Base-by-base conservation (phyloP, 2,797 vertebrate species). In the Mormyrus hasselquistii region DNA sequence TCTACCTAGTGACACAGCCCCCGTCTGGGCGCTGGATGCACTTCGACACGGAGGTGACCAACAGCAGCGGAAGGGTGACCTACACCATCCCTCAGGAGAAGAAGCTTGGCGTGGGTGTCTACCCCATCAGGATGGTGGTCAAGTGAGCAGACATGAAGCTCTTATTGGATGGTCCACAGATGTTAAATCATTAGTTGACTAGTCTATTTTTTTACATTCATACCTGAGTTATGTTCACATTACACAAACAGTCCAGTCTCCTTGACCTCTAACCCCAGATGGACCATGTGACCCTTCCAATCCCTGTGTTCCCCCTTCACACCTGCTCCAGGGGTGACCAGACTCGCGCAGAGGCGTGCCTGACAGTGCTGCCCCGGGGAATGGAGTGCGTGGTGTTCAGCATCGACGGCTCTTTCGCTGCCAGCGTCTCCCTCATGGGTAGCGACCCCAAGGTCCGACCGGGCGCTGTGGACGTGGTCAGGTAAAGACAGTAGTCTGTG, bases 371-470 rank as follows among this genome's bases (percentile, higher is more conserved):
- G 69, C 98, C 98, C 0, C 96, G 94, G 88, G 97, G 96, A 90
- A 98, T 98, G 0, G 98, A 99, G 95, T 98, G 98, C 0, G 98
- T 99, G 5, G 98, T 99, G 88, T 99, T 99, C 95, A 99, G 98
- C 90, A 99, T 99, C 0, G 98, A 99, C 0, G 98, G 98, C 10
- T 99, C 98, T 7, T 99, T 99, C 8, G 98, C 98, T 0, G 98
- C 98, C 93, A 99, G 98, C 0, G 98, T 99, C 53, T 99, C 98
- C 52, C 99, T 99, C 92, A 99, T 99, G 98, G 98, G 98, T 91
- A 99, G 98, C 0, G 98, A 99, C 93, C 98, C 98, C 65, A 99
- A 99, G 94, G 98, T 99, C 88, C 95, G 98, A 3, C 98, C 98
- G 0, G 98, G 98, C 88, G 98, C 98, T 0, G 98, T 99, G 73